Evolutionary conservation across 2,888 invertebrate species (phyloP).

Genomic region (Galerucella nymphaeae): DNA sequence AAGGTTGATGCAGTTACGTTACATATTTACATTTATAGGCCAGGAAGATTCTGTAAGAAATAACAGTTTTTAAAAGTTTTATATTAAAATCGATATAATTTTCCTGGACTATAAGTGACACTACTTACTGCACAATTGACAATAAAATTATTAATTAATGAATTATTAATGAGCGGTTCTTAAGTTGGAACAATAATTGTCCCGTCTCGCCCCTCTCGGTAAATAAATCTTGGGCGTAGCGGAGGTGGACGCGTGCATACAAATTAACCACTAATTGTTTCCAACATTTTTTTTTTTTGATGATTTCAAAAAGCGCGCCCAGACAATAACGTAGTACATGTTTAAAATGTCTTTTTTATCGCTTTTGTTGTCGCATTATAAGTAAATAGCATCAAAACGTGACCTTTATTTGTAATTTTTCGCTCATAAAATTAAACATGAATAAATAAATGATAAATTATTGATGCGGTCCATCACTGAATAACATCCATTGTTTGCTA

Average conservation of each 20-base stretch:
- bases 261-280: slow-evolving; percentile 32
- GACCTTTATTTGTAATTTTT: slow-evolving; percentile 4
- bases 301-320: not conserved
- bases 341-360: not conserved
- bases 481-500: slow-evolving; percentile 7
- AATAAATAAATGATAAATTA: slow-evolving; percentile 6
- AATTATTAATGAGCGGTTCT: slow-evolving; percentile 41
- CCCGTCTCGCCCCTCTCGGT: not conserved
- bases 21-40: no score
- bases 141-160: slow-evolving; percentile 36
- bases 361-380: slow-evolving; percentile 2
- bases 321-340: not conserved
- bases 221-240: not conserved
- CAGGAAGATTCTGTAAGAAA: no score
- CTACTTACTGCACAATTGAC: slow-evolving; percentile 24
- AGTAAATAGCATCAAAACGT: slow-evolving; percentile 4
- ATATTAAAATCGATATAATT: no score
- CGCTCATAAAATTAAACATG: not conserved
- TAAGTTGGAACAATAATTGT: slow-evolving; percentile 20
- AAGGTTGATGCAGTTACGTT: not conserved
- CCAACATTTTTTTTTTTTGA: not conserved
- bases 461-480: not conserved
- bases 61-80: no score
- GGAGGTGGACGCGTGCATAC: slow-evolving; percentile 31
- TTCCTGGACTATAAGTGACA: slow-evolving; percentile 9